Conservation (phyloP, 2,113 vertebrate species). For the Danionella cerebrum region DNA sequence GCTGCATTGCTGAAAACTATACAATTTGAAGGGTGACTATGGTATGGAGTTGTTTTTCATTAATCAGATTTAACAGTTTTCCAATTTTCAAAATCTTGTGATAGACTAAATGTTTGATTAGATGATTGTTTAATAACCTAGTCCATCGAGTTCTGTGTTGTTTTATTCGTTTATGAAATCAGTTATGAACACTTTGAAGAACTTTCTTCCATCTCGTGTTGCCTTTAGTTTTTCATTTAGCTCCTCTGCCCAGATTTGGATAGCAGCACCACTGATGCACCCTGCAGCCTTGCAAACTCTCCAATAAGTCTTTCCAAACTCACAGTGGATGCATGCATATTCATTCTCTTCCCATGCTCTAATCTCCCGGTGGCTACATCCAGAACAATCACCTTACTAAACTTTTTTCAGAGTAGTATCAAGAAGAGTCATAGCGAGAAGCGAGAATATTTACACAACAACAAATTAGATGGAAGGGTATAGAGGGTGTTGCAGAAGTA, state of each 20-base stretch:
- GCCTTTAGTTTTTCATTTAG: not conserved
- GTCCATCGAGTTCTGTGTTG: too few species aligned
- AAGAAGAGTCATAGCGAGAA: not conserved
- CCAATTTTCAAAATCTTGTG: too few species aligned
- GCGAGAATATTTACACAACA: constrained; percentile 19
- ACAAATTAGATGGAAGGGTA: constrained; percentile 14
- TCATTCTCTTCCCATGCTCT: not conserved
- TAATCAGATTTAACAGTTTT: too few species aligned
- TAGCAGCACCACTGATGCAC: not conserved
- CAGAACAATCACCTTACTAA: constrained; percentile 13
- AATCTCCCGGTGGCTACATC: constrained; percentile 24
- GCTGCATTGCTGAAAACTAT: too few species aligned
- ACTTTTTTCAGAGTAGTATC: constrained; percentile 26
- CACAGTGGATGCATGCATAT: constrained; percentile 15
- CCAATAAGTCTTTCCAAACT: constrained; percentile 2
- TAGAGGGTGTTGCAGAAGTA: constrained; percentile 25
- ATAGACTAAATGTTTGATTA: too few species aligned
- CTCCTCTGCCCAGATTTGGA: not conserved
- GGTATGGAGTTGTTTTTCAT: too few species aligned
- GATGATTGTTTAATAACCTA: too few species aligned
- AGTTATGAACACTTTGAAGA: too few species aligned
- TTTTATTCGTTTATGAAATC: too few species aligned
- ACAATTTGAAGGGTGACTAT: too few species aligned
- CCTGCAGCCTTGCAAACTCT: not conserved
- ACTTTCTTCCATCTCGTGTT: too few species aligned